A percentile compares a stretch with the other conserved stretches of the same genome.
Conservation (phyloP, 23 tunicate genomes). For the Ascidia mentula region DNA sequence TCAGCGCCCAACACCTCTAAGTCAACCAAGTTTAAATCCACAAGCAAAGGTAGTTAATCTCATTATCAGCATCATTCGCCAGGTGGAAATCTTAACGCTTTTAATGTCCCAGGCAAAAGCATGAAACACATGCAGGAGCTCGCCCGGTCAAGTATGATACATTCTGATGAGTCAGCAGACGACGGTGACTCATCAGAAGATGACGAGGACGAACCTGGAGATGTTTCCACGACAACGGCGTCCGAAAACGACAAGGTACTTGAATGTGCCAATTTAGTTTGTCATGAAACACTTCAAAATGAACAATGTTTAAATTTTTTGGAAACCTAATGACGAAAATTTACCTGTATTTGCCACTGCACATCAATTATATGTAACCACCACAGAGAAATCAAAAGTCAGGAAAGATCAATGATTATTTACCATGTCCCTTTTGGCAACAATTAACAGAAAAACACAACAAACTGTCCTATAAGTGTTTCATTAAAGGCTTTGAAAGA, state of each 20-base stretch:
- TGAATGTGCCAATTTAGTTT: background rate
- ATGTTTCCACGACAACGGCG: slow-evolving; percentile 24
- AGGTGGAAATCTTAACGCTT: too few species aligned
- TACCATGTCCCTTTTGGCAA: too few species aligned
- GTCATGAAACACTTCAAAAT: background rate
- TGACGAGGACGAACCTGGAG: slow-evolving; percentile 11
- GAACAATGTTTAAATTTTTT: too few species aligned
- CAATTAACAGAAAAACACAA: too few species aligned
- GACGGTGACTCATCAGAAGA: slow-evolving; percentile 50
- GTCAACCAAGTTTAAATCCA: slow-evolving; percentile 43
- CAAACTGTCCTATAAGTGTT: too few species aligned
- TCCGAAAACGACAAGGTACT: slow-evolving; percentile 20
- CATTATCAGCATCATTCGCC: background rate
- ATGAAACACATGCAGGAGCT: slow-evolving; percentile 73
- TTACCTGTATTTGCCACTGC: too few species aligned
- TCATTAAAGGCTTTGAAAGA: too few species aligned
- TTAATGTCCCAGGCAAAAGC: slow-evolving; percentile 88
- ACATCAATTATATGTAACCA: too few species aligned
- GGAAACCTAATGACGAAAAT: too few species aligned
- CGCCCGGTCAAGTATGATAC: slow-evolving; percentile 43
- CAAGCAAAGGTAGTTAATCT: slow-evolving; percentile 53
- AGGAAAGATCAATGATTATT: too few species aligned
- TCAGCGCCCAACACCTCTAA: slow-evolving; percentile 16
- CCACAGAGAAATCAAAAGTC: too few species aligned
- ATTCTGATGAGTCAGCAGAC: slow-evolving; percentile 78